phyloP scores from a whole-genome alignment of 2,113 vertebrate species.

The Pygoscelis adeliae region DNA sequence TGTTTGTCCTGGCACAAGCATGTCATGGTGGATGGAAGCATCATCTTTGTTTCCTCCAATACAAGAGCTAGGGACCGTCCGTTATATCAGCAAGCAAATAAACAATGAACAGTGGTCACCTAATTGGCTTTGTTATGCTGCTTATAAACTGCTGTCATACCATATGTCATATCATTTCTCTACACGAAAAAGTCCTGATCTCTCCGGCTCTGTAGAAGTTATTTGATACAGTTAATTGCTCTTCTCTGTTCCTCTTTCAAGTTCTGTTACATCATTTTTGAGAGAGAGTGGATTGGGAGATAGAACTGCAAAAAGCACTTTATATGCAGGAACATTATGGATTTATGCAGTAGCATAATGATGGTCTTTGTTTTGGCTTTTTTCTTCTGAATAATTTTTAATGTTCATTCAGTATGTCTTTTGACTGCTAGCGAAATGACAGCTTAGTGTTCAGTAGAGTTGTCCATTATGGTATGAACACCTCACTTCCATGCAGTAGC shows the following conservation, averaged over 20 bases:
- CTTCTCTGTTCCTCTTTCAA: not conserved
- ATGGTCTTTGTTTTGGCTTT: no score
- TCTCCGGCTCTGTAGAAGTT: not conserved
- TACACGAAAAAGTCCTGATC: not conserved
- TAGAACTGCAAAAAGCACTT: not conserved
- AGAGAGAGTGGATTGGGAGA: not conserved
- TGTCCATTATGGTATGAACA: not conserved
- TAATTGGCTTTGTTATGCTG: not conserved
- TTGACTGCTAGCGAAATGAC: not conserved
- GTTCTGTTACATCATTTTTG: not conserved
- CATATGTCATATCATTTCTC: not conserved
- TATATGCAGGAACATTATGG: not conserved
- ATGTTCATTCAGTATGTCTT: not conserved
- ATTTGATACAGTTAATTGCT: not conserved
- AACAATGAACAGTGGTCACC: not conserved
- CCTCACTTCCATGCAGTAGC: not conserved
- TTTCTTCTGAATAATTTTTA: not conserved
- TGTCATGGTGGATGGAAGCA: not conserved
- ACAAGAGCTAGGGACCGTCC: not conserved
- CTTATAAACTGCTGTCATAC: not conserved
- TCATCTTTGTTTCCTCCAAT: not conserved
- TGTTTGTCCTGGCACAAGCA: not conserved
- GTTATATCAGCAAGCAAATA: not conserved
- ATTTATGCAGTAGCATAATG: not conserved
- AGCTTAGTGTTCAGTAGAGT: not conserved